Evolutionary conservation across 2,888 invertebrate species (phyloP).

Genomic region (Aleiodes alternator): DNA sequence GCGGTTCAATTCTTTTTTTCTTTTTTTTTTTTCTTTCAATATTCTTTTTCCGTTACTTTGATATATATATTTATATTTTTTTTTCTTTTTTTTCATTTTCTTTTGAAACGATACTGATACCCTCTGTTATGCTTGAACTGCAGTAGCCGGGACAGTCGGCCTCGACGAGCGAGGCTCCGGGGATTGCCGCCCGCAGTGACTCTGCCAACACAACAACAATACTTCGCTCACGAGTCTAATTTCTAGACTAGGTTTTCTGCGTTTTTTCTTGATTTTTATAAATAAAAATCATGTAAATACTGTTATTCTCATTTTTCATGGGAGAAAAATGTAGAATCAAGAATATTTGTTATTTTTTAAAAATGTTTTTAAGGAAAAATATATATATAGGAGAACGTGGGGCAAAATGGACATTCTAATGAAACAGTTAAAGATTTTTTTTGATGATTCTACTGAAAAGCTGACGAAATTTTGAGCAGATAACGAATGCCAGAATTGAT

Average conservation of each 20-base stretch:
- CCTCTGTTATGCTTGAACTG: slow-evolving; percentile 93
- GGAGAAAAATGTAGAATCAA: too few species aligned
- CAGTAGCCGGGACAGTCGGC: slow-evolving; percentile 92
- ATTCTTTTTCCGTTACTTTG: slow-evolving; percentile 35
- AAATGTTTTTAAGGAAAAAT: background rate
- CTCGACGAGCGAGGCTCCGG: slow-evolving; percentile 91
- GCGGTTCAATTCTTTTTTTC: slow-evolving; percentile 52
- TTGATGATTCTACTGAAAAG: too few species aligned
- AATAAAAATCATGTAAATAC: background rate
- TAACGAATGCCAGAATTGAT: background rate
- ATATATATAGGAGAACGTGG: background rate
- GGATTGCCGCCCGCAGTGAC: slow-evolving; percentile 81
- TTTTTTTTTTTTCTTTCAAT: slow-evolving; percentile 35
- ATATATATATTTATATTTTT: slow-evolving; percentile 13
- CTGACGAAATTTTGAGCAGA: background rate
- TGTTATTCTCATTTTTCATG: too few species aligned
- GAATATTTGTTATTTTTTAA: too few species aligned
- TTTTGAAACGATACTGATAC: slow-evolving; percentile 81
- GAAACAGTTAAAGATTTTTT: too few species aligned
- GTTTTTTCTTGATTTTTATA: background rate
- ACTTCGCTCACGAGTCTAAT: slow-evolving; percentile 74
- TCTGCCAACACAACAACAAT: slow-evolving; percentile 75
- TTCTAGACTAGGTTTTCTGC: slow-evolving; percentile 60
- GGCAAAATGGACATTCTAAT: too few species aligned
- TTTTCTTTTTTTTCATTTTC: slow-evolving; percentile 52